Base-by-base conservation (phyloP, 2,113 vertebrate genomes). In the Bolborhynchus lineola region DNA sequence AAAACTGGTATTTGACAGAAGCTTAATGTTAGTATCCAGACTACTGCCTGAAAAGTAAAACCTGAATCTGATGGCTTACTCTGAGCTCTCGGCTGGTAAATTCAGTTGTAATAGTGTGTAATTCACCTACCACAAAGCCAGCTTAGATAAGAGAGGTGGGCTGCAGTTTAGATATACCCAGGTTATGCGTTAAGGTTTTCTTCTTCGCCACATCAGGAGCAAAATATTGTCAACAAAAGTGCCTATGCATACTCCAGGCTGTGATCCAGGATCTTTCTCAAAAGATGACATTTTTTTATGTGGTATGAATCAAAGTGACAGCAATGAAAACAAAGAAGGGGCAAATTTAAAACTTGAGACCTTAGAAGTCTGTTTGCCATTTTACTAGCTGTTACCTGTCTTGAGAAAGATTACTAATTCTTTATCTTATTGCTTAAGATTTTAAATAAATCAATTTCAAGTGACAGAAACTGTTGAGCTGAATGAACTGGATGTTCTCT, bases 361-460 rank as follows among this genome's bases (percentile, higher is more conserved):
- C 8, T 24, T 35, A 9, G 5, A 42, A 12, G 5, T 82, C 26
- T 1, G 0, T 80, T 67, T 49, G 25, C 2, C 1, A 9, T 57
- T 83, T 76, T 60, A 42, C 29, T 35, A 42, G 17, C 18, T n/a
- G 35, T 39, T 64, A 5, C 4, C 13, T 41, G 37, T 57, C 12
- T 46, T 31, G 37, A 81, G 13, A 31, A 21, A 19, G 39, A 16
- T 50, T 55, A 28, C 16, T 60, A 41, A 80, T 70, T 6, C 13
- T 37, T 69, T 29, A 10, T 35, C 1, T 63, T 46, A 13, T 37
- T 81, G n/a, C 13, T 81, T 25, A 37, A 39, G 10, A 16, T 14
- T 50, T n/a, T 18, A 2, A 1, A 4, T 25, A 87, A 49, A 55
- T 23, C 5, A 28, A 2, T n/a, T 35, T 52, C 1, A 68, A 82